Evolutionary conservation across 1,140 invertebrate genomes (phyloP), one percentile per base, ranked within the genome.

Genomic region (Papilio glaucus): DNA sequence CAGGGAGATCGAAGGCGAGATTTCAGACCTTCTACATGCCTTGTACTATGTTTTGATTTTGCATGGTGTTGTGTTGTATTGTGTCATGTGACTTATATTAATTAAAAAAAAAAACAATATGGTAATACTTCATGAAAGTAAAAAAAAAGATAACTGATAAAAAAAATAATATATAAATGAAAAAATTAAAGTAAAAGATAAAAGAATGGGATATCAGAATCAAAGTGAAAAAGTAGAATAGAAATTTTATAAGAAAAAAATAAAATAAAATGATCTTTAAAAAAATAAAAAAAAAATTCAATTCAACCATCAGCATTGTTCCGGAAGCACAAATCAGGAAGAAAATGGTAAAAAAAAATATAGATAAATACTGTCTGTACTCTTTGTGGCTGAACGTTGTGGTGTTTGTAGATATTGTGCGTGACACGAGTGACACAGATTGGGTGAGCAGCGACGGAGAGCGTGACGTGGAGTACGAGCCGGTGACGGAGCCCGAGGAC

Each of bases 381-480:
- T 38, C 33, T 18, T 29, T 41, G 42, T 75, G 79, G 69, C 72
- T 81, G 78, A 78, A 76, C 67, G 76, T 80, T 77, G 65, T 78
- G 80, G 80, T 87, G 76, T 88, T 93, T 93, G 81, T 90, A 94
- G 93, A 94, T 92, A 76, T 89, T 80, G 92, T 90, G 72, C 87
- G 88, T 71, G 93, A 94, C 83, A 90, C 92, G 57, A 93, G 85
- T 77, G 93, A 94, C 80, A 87, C 91, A 79, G 91, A 92, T 71
- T 82, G 76, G 71, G 75, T 80, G 71, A 81, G 81, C 63, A 84
- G 76, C 63, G 86, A 87, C 38, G 84, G 79, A 61, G 83, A 85
- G 37, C 42, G 72, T 29, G 77, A 77, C 12, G 63, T 80, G 26
- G 86, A 91, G 82, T 89, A 81, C 73, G 85, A 90, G 75, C 86